Percentiles rank a stretch among this genome's conserved stretches.
These are phyloP conservation scores for Lepus americanus DNA, from an alignment of 2,113 vertebrate species.

Conservation along the genomic window DNA sequence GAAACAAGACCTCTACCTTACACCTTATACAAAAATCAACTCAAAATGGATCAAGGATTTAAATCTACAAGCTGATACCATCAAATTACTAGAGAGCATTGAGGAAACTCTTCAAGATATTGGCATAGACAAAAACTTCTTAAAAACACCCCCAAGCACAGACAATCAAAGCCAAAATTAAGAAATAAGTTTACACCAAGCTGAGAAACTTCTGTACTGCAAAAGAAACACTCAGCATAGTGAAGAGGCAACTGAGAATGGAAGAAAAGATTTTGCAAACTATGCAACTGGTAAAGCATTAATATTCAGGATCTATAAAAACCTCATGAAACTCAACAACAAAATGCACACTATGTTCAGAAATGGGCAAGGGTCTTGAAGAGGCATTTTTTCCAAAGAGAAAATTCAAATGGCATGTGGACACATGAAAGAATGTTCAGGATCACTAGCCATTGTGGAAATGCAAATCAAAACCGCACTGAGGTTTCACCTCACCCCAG, in stretches of 20 bases:
- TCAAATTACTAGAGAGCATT: not conserved
- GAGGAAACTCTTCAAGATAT: not conserved
- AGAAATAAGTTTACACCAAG: not conserved
- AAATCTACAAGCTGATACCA: not conserved
- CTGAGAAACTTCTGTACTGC: not conserved
- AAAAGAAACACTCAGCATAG: not conserved
- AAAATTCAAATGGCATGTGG: too few relatives aligned
- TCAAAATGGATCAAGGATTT: not conserved
- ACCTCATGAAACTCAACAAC: not conserved
- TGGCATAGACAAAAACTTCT: not conserved
- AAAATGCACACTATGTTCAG: not conserved
- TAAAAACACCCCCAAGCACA: not conserved
- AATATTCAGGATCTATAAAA: not conserved
- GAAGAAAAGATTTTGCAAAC: not conserved
- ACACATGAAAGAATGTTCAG: not conserved
- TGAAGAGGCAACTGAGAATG: not conserved
- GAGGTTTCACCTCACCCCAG: not conserved
- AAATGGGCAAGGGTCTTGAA: not conserved
- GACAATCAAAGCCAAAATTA: not conserved
- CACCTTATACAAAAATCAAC: not conserved
- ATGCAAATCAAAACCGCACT: not conserved
- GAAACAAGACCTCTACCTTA: too few relatives aligned
- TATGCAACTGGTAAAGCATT: too few relatives aligned
- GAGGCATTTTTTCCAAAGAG: not conserved
- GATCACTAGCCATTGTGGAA: not conserved